phyloP scores from a whole-genome alignment of 2,113 vertebrate genomes.

The Mesembrinibis cayennensis region DNA sequence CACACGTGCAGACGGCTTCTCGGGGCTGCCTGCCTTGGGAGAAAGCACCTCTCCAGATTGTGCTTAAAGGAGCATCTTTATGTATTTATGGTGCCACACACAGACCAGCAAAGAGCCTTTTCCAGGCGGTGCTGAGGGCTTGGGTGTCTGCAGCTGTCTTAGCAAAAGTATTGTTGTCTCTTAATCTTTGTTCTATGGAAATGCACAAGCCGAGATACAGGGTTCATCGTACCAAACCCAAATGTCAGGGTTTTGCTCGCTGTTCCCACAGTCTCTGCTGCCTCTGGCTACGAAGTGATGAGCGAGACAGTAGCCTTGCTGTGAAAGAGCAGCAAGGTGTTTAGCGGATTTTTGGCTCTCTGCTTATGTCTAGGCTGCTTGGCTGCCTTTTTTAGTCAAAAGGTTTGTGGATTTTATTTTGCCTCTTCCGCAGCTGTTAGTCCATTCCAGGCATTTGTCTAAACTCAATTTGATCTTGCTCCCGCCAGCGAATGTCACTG shows the following conservation, averaged over 20 bases:
- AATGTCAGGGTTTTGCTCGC: not conserved
- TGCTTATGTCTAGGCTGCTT: not conserved
- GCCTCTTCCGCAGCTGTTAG: not conserved
- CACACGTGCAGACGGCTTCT: not conserved
- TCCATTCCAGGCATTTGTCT: not conserved
- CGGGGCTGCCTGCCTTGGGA: not conserved
- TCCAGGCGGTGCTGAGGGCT: not conserved
- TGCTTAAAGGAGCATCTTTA: not conserved
- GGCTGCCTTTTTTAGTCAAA: not conserved
- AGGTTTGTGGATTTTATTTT: not conserved
- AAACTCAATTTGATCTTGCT: fast-evolving
- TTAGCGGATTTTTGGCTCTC: not conserved
- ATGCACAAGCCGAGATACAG: not conserved
- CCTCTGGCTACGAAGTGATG: not conserved
- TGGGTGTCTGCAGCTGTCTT: not conserved
- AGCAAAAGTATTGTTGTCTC: fast-evolving
- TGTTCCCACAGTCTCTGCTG: not conserved
- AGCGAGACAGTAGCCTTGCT: not conserved
- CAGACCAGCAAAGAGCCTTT: not conserved
- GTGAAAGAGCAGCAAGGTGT: not conserved
- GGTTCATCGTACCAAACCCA: not conserved
- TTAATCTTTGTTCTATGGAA: not conserved
- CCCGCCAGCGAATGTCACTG: fast-evolving
- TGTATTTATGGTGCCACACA: not conserved
- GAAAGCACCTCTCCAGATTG: not conserved